Percentiles rank a stretch among this genome's conserved stretches.
phyloP scores from a whole-genome alignment of 2,888 invertebrate species.

The Protophormia terraenovae region DNA sequence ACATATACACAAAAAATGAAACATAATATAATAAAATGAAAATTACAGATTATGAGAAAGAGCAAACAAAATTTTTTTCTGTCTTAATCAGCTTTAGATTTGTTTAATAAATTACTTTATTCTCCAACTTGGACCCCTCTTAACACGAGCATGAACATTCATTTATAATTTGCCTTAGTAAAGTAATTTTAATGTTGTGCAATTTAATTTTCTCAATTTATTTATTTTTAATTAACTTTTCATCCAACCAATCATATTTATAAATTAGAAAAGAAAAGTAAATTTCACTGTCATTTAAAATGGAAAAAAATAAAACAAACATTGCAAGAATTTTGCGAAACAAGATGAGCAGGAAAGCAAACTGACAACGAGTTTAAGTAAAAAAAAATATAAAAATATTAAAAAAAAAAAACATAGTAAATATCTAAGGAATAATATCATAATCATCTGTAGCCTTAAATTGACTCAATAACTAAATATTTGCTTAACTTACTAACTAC shows the following conservation, averaged over 20 bases:
- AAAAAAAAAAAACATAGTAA: background rate
- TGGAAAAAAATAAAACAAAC: background rate
- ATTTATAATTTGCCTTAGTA: background rate
- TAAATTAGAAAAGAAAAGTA: slow-evolving; percentile 34
- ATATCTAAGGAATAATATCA: slow-evolving; percentile 12
- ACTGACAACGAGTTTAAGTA: background rate
- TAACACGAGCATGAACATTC: background rate
- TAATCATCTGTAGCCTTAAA: slow-evolving; percentile 46
- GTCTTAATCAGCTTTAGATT: slow-evolving; percentile 25
- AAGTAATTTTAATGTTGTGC: slow-evolving; percentile 32
- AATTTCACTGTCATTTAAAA: slow-evolving; percentile 29
- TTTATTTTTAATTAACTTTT: slow-evolving; percentile 66
- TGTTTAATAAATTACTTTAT: slow-evolving; percentile 39
- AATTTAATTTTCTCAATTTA: slow-evolving; percentile 59
- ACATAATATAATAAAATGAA: background rate
- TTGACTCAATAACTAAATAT: slow-evolving; percentile 41
- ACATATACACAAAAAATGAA: too few relatives aligned
- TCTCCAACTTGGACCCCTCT: background rate
- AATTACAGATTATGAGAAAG: background rate
- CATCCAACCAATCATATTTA: slow-evolving; percentile 38
- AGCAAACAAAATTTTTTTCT: background rate
- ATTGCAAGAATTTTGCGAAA: background rate
- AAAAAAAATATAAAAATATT: background rate
- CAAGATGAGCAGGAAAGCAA: background rate
- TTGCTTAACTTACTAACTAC: background rate